Conservation (phyloP, 92 coral and sea anemone species). For the Scolanthus callimorphus region DNA sequence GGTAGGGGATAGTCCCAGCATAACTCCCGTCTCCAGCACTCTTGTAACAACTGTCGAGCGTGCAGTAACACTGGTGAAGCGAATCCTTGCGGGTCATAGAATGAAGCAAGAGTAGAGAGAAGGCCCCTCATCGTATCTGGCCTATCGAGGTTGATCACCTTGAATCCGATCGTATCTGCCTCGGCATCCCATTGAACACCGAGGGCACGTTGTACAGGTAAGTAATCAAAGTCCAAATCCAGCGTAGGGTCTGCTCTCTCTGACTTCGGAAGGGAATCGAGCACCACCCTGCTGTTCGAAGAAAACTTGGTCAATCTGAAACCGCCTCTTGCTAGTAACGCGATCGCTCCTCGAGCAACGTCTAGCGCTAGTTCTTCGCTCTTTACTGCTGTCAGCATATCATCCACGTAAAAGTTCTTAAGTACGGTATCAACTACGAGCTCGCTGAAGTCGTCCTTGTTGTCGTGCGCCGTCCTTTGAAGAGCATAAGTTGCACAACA, state of each 20-base stretch:
- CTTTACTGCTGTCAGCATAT: too few species aligned
- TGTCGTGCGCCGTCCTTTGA: conserved; percentile 4
- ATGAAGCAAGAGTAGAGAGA: conserved; percentile 20
- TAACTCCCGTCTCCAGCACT: conserved; percentile 38
- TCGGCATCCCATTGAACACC: conserved; percentile 43
- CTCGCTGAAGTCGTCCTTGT: conserved; percentile 1
- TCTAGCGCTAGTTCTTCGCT: too few species aligned
- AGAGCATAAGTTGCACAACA: conserved; percentile 7
- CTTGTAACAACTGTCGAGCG: conserved; percentile 38
- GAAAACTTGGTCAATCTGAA: conserved; percentile 45
- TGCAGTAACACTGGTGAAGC: conserved; percentile 36
- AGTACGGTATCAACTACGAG: conserved; percentile 12
- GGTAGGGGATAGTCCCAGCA: conserved; percentile 42
- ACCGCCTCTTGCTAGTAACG: conserved; percentile 44
- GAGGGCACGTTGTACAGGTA: conserved; percentile 30
- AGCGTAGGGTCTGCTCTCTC: conserved; percentile 34
- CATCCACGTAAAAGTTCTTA: too few species aligned
- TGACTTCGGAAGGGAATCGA: conserved; percentile 7
- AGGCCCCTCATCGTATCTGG: conserved; percentile 20
- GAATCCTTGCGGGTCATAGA: conserved; percentile 51
- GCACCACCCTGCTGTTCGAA: conserved; percentile 14
- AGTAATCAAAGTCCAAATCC: conserved; percentile 24
- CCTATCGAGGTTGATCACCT: conserved; percentile 26
- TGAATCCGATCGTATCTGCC: conserved; percentile 37
- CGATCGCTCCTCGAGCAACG: conserved; percentile 7